Evolutionary conservation across 2,113 vertebrate species (phyloP).

Genomic region (Elgaria multicarinata): DNA sequence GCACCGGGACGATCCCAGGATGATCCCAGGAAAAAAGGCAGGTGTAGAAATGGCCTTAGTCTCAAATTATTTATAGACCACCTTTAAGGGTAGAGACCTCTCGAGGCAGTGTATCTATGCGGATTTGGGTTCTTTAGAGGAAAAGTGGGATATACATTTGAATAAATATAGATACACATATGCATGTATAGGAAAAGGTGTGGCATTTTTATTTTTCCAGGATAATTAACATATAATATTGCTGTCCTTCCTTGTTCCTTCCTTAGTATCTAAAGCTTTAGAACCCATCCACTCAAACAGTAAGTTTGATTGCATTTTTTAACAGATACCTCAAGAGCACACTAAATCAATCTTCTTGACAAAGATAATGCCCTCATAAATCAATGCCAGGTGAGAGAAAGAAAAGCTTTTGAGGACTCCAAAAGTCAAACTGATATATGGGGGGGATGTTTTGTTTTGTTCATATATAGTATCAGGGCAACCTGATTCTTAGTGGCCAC

Average conservation of each 20-base stretch:
- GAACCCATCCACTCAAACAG: neutral
- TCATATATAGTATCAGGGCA: neutral
- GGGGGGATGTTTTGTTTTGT: neutral
- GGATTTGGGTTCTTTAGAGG: neutral
- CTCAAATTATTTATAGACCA: too few relatives aligned
- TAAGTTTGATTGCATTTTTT: neutral
- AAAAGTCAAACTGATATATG: neutral
- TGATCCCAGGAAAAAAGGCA: too few relatives aligned
- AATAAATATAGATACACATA: neutral
- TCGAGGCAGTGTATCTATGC: too few relatives aligned
- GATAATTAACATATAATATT: neutral
- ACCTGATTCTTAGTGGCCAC: neutral
- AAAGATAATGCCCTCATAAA: neutral
- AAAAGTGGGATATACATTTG: neutral
- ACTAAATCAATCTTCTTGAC: neutral
- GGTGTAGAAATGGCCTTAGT: too few relatives aligned
- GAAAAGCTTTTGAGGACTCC: neutral
- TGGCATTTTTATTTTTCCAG: neutral
- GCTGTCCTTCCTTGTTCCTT: neutral
- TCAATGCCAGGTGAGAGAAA: neutral
- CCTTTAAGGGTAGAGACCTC: too few relatives aligned
- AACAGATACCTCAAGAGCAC: neutral
- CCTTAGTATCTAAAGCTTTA: neutral
- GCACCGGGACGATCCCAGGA: too few relatives aligned
- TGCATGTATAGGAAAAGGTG: slow-evolving; percentile 2